Evolutionary conservation across 2,113 vertebrate genomes (phyloP).

Genomic region (Felis catus): F.catus_Fca126_mat1.0 CM031412.1:37213501-37214000

Average conservation of each 20-base stretch:
- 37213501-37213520: not conserved
- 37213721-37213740: not conserved
- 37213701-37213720: not conserved
- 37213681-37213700: not conserved
- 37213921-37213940: not conserved
- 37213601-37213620: not conserved
- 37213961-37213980: not conserved
- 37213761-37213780: not conserved
- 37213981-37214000: not conserved
- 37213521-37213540: not conserved
- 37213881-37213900: not conserved
- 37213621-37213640: not conserved
- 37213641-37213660: not conserved
- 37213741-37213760: not conserved
- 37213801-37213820: not conserved
- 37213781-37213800: not conserved
- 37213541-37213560: not conserved
- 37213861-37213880: not conserved
- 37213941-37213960: not conserved
- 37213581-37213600: not conserved
- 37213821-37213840: not conserved
- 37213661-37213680: not conserved
- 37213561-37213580: not conserved
- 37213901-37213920: not conserved
- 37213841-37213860: not conserved